Evolutionary conservation across 2,888 invertebrate species (phyloP).

Genomic region (Salticus scenicus): DNA sequence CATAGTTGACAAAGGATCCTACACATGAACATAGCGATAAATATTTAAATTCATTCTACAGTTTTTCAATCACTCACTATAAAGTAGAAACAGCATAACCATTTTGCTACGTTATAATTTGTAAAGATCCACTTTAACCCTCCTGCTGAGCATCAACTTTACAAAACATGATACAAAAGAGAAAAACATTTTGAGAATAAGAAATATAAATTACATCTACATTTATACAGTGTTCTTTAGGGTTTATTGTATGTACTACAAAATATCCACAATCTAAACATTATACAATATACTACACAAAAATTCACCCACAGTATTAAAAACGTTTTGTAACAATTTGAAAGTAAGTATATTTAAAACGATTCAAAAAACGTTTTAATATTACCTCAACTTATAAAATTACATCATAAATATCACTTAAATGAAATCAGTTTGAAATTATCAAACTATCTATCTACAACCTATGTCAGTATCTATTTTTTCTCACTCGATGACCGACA

Average conservation of each 20-base stretch:
- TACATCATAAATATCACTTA: too few species aligned
- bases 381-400: too few species aligned
- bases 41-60: slow-evolving; percentile 54
- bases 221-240: background rate
- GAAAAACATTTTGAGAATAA: background rate
- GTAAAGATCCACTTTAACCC: slow-evolving; percentile 41
- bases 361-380: too few species aligned
- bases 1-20: slow-evolving; percentile 46
- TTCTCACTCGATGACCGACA: too few species aligned
- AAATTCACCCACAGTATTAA: too few species aligned
- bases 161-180: background rate
- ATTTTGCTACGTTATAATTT: slow-evolving; percentile 41
- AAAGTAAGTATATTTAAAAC: too few species aligned
- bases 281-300: background rate
- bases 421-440: too few species aligned
- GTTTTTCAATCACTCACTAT: slow-evolving; percentile 57
- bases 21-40: slow-evolving; percentile 61
- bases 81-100: slow-evolving; percentile 61
- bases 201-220: background rate
- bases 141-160: slow-evolving; percentile 34
- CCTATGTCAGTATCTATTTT: too few species aligned
- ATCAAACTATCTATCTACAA: too few species aligned
- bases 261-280: background rate
- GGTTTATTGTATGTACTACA: background rate
- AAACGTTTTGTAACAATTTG: too few species aligned